These are phyloP conservation scores for Thamnaconus septentrionalis DNA, from an alignment of 2,113 vertebrate species.

Conservation along the genomic window DNA sequence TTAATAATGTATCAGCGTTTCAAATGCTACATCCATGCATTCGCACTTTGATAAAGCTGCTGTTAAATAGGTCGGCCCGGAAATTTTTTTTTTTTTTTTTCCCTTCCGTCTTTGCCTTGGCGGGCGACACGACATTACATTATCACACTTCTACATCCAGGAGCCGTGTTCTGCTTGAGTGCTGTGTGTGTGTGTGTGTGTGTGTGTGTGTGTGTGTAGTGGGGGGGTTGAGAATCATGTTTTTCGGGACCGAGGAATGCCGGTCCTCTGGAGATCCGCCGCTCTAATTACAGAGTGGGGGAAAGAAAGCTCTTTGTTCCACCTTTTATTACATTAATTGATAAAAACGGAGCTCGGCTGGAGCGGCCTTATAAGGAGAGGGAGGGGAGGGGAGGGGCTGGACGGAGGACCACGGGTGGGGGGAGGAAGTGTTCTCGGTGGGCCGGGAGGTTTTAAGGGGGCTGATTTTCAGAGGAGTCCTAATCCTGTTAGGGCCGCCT, in stretches of 20 bases:
- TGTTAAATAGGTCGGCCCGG: slow-evolving; percentile 44
- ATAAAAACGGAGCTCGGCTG: slow-evolving; percentile 68
- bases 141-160: slow-evolving; percentile 68
- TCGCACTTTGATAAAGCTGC: slow-evolving; percentile 69
- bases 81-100: slow-evolving; percentile 18
- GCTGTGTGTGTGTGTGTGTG: slow-evolving; percentile 12
- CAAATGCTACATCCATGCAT: slow-evolving; percentile 70
- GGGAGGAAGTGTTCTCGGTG: slow-evolving; percentile 26
- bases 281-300: slow-evolving; percentile 77
- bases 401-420: background rate
- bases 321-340: slow-evolving; percentile 82
- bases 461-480: slow-evolving; percentile 64
- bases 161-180: slow-evolving; percentile 60
- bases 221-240: slow-evolving; percentile 51
- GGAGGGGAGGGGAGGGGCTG: slow-evolving; percentile 2
- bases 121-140: slow-evolving; percentile 65
- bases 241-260: slow-evolving; percentile 67
- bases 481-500: slow-evolving; percentile 75
- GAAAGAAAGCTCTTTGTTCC: slow-evolving; percentile 78
- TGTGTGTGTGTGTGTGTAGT: background rate
- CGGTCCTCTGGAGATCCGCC: slow-evolving; percentile 70
- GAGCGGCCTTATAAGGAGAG: slow-evolving; percentile 30
- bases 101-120: slow-evolving; percentile 2
- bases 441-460: slow-evolving; percentile 57
- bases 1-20: slow-evolving; percentile 75